Evolutionary conservation across 2,888 invertebrate genomes (phyloP).

Genomic region (Macrosoma leucophasiata): DNA sequence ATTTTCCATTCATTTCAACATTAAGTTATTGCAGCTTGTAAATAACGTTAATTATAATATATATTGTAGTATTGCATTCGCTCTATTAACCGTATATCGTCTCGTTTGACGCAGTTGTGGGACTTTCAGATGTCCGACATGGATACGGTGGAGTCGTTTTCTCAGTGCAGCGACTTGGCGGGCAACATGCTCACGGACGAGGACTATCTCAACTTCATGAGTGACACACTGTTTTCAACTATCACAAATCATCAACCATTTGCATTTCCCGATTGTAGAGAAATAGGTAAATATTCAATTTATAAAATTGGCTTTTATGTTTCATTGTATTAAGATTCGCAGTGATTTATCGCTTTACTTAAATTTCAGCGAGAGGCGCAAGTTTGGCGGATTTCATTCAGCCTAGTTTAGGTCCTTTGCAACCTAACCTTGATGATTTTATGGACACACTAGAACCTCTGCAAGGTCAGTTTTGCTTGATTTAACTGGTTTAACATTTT

Average conservation of each 20-base stretch:
- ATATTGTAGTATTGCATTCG: no score
- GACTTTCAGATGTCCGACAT: constrained; percentile 79
- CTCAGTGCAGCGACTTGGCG: constrained; percentile 79
- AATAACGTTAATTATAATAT: no score
- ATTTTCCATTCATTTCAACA: not conserved
- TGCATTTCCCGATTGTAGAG: constrained; percentile 96
- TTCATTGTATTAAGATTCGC: not conserved
- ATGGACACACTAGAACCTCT: constrained; percentile 93
- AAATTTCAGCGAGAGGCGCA: constrained; percentile 84
- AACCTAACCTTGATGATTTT: constrained; percentile 97
- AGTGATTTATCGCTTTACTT: constrained; percentile 19
- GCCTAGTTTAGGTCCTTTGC: constrained; percentile 96
- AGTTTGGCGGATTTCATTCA: constrained; percentile 98
- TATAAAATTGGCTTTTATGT: not conserved
- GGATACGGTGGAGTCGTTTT: constrained; percentile 84
- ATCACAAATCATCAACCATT: constrained; percentile 90
- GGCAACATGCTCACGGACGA: constrained; percentile 88
- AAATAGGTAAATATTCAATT: constrained; percentile 97
- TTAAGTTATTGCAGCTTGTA: no score
- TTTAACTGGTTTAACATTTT: constrained; percentile 1
- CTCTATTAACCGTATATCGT: no score
- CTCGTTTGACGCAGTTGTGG: no score
- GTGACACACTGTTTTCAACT: constrained; percentile 92
- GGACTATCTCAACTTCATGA: constrained; percentile 91
- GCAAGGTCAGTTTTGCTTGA: constrained; percentile 75